Evolutionary conservation across 2,797 vertebrate genomes (phyloP).

Genomic region (Mormyrops attenuatus): DNA sequence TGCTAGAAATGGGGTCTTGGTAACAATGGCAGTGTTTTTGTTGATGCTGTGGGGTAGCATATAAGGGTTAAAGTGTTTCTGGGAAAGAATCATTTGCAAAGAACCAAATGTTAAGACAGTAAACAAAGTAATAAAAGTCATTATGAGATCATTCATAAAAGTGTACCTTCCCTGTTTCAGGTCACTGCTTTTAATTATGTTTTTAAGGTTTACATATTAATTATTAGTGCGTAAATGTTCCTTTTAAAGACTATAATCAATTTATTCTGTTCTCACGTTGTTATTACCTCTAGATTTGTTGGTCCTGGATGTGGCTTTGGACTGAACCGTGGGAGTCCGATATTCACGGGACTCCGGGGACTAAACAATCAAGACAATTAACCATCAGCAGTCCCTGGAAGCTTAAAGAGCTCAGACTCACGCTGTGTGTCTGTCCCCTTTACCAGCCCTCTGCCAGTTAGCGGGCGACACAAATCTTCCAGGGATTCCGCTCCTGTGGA

Average conservation of each 20-base stretch:
- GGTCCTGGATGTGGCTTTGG: background rate
- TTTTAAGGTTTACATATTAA: background rate
- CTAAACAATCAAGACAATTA: conserved; percentile 1
- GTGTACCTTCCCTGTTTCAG: background rate
- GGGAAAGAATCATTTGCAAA: background rate
- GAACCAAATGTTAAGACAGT: background rate
- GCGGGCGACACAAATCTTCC: background rate
- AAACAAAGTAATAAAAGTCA: conserved; percentile 1
- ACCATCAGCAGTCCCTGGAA: background rate
- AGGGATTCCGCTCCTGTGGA: background rate
- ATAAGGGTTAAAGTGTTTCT: background rate
- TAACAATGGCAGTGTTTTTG: background rate
- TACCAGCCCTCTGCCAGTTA: background rate
- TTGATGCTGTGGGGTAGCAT: background rate
- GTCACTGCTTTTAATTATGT: background rate
- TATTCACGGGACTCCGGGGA: background rate
- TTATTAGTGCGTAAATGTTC: background rate
- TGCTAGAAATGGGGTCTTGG: background rate
- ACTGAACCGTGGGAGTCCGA: background rate
- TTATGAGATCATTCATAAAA: background rate
- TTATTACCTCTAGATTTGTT: background rate
- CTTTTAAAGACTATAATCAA: background rate
- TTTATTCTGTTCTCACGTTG: background rate
- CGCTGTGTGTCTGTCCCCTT: background rate
- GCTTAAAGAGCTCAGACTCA: background rate